Conservation (phyloP, 2,113 vertebrate species). For the Haemorhous mexicanus region DNA sequence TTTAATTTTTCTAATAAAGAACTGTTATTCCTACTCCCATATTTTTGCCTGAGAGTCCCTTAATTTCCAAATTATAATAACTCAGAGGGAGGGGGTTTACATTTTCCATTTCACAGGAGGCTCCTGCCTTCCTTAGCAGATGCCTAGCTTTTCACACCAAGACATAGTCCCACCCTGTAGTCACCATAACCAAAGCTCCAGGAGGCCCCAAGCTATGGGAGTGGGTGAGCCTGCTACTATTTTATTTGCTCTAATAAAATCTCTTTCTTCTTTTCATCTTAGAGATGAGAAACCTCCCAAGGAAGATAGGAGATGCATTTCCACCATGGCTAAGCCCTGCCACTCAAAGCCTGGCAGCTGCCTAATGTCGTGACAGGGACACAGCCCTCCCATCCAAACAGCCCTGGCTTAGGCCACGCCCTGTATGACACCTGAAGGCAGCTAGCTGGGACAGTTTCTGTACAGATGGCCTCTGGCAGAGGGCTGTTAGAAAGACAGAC, state of each 20-base stretch:
- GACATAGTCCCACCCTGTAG: no score
- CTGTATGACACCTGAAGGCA: neutral
- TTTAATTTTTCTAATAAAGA: no score
- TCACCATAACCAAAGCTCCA: no score
- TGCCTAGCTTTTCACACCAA: no score
- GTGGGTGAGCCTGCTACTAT: neutral
- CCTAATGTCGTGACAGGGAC: neutral
- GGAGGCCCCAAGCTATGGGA: accelerated
- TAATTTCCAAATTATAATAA: no score
- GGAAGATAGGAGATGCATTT: neutral
- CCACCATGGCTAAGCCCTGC: neutral
- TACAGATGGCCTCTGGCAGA: accelerated
- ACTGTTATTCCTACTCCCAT: no score
- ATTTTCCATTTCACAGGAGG: neutral
- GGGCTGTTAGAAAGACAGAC: neutral
- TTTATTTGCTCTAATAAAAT: neutral
- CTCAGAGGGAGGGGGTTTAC: no score
- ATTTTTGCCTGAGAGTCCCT: no score
- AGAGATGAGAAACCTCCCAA: neutral
- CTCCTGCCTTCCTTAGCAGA: neutral
- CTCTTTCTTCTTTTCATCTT: neutral
- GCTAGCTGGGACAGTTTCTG: accelerated
- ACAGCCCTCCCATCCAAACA: neutral
- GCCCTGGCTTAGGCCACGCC: neutral
- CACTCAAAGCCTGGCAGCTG: accelerated